Conservation (phyloP, 2,888 invertebrate genomes). For the Oscheius sp. region DNA sequence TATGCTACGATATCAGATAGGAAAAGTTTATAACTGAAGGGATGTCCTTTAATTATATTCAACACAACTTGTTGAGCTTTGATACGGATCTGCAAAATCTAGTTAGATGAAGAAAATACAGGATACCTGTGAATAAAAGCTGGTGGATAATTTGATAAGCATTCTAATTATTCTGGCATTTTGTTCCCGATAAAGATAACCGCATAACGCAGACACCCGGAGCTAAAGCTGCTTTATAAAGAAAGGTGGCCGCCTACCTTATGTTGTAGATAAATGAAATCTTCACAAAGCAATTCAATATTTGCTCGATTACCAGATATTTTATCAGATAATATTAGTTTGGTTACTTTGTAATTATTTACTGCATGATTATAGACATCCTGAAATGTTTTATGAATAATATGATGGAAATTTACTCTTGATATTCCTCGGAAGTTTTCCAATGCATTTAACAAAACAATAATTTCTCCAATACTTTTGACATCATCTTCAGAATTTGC, state of each 20-base stretch:
- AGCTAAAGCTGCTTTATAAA: constrained; percentile 64
- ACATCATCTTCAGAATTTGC: constrained; percentile 46
- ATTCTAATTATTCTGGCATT: constrained; percentile 77
- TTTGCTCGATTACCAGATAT: constrained; percentile 44
- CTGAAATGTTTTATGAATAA: too few species aligned
- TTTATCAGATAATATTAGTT: constrained; percentile 43
- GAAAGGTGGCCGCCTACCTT: too few species aligned
- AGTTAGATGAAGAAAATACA: background rate
- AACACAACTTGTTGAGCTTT: constrained; percentile 46
- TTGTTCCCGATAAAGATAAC: constrained; percentile 75
- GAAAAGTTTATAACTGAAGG: constrained; percentile 79
- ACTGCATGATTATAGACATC: constrained; percentile 38
- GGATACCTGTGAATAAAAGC: constrained; percentile 76
- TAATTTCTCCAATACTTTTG: constrained; percentile 44
- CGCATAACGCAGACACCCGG: constrained; percentile 70
- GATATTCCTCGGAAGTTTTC: constrained; percentile 47
- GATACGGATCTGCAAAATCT: constrained; percentile 42
- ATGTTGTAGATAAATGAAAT: constrained; percentile 43
- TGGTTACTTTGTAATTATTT: constrained; percentile 42
- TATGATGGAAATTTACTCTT: constrained; percentile 28
- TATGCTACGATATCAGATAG: constrained; percentile 78
- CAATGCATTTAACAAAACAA: constrained; percentile 42
- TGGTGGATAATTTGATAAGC: constrained; percentile 77
- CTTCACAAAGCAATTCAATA: constrained; percentile 50
- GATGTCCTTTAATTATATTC: constrained; percentile 73